Percentiles rank a stretch among this genome's conserved stretches.
Conservation (phyloP, 2,888 invertebrate species). For the Mantis religiosa region DNA sequence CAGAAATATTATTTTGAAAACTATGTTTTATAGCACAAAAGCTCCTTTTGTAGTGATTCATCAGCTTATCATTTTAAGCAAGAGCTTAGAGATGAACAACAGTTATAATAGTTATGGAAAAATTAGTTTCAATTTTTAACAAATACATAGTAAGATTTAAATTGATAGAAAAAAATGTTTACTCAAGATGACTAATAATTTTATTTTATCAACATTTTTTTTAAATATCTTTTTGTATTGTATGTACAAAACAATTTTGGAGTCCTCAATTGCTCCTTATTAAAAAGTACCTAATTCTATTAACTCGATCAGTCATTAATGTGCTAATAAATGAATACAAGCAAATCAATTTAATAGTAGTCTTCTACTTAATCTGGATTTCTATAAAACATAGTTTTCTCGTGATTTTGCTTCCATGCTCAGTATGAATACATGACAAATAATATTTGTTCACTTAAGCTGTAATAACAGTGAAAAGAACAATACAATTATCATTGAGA, state of each 20-base stretch:
- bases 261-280: background rate
- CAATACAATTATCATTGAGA: no score
- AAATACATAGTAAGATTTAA: background rate
- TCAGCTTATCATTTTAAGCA: background rate
- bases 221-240: background rate
- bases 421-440: no score
- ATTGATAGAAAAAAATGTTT: background rate
- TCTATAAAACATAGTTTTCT: no score
- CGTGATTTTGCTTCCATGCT: no score
- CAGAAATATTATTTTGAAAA: background rate
- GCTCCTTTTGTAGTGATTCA: background rate
- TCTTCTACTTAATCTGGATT: no score
- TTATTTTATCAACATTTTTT: no score
- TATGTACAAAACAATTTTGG: background rate
- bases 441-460: no score
- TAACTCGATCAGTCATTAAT: background rate
- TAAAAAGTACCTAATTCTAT: background rate
- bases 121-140: background rate
- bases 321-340: background rate
- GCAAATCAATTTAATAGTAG: no score
- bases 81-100: background rate
- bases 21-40: background rate
- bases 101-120: background rate
- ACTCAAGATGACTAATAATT: no score
- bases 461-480: no score